Evolutionary conservation across 2,888 invertebrate species (phyloP), one percentile per base, ranked within the genome.

Genomic region (Orchesella flavescens): DNA sequence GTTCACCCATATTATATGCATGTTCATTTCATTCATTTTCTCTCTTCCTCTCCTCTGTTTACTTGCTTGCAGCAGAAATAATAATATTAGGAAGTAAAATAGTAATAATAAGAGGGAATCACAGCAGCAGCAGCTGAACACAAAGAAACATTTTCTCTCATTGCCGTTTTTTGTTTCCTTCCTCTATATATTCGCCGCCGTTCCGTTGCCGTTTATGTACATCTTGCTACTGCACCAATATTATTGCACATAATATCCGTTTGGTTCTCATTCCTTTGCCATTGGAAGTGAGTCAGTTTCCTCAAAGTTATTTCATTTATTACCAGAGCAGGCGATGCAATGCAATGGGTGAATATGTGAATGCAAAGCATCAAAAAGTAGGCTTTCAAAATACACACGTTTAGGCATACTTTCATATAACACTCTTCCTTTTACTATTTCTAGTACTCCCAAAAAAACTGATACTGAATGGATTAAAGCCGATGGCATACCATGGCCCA

Each of bases 221-320:
- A n/a, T n/a, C n/a, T n/a, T n/a, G n/a, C n/a, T 34, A 34, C 34
- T 55, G 34, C 34, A 34, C 3, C 49, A n/a, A 9, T 61, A 74
- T 46, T 74, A 74, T 74, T 63, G 49, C 53, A 21, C 46, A 44
- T 74, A 74, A 74, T 74, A 66, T 66, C 53, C 76, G 24, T 68
- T 57, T 15, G 34, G 53, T 65, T 75, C 74, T 63, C 65, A 46
- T 75, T 75, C 24, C 17, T 74, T 63, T 21, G 23, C 23, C 44
- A 68, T 66, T 63, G 65, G 65, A 75, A 65, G 68, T 75, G 49
- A 68, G 68, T 68, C 44, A 66, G 57, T 59, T 76, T 76, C 66
- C 76, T 76, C 66, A 59, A n/a, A 65, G 76, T 44, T 76, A 76
- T 76, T 76, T 68, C 76, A 68, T 76, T 76, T 76, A 76, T 76